phyloP scores from a whole-genome alignment of 2,888 invertebrate genomes.

The Drosophila tripunctata region DNA sequence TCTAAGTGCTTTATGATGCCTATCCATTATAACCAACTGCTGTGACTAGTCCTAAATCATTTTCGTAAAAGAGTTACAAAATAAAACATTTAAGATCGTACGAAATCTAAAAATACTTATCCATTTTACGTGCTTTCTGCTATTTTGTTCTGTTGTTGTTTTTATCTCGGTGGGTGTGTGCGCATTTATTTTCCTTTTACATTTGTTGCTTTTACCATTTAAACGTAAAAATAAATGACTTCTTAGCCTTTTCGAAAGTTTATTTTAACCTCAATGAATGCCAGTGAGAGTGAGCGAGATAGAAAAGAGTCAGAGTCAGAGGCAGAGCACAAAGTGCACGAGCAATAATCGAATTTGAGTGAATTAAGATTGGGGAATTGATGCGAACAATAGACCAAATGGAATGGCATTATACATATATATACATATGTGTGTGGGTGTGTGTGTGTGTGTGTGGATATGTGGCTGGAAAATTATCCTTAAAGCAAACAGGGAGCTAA shows the following conservation, averaged over 20 bases:
- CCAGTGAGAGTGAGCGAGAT: conserved; percentile 15
- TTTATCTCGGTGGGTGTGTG: conserved; percentile 27
- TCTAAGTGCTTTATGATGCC: too few species aligned
- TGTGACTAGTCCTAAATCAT: too few species aligned
- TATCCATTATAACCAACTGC: too few species aligned
- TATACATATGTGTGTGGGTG: conserved; percentile 21
- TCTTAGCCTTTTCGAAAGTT: conserved; percentile 74
- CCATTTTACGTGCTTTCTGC: conserved; percentile 35
- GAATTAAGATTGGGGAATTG: conserved; percentile 80
- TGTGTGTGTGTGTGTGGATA: conserved; percentile 24
- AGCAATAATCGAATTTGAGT: conserved; percentile 81
- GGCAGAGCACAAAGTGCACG: conserved; percentile 60
- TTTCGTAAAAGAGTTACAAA: conserved; percentile 32
- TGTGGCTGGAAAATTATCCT: conserved; percentile 70
- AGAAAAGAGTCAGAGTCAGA: neutral
- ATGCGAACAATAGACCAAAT: conserved; percentile 66
- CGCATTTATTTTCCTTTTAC: conserved; percentile 39
- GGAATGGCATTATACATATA: conserved; percentile 21
- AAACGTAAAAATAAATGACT: conserved; percentile 78
- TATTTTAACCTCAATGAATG: conserved; percentile 71
- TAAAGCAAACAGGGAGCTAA: conserved; percentile 68
- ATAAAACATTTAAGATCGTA: conserved; percentile 24
- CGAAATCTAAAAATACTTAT: conserved; percentile 22
- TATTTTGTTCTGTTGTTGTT: conserved; percentile 6
- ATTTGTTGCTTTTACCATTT: conserved; percentile 71